Evolutionary conservation across 2,113 vertebrate species (phyloP).

Genomic region (Numenius arquata): DNA sequence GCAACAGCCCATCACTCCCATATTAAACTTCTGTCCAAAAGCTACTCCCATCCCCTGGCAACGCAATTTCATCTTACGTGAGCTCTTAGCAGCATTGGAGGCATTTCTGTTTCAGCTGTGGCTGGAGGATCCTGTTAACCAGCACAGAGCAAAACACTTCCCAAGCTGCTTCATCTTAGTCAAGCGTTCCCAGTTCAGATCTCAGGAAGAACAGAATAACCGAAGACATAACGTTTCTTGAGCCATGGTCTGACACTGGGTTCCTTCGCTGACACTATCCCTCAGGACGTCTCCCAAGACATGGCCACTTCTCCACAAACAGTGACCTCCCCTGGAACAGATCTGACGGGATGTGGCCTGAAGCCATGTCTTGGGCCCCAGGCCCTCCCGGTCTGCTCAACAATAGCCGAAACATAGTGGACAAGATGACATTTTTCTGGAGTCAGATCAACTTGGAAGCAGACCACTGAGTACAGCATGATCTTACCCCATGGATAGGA

Average conservation of each 20-base stretch:
- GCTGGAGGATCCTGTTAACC: background rate
- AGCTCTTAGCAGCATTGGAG: background rate
- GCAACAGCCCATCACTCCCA: background rate
- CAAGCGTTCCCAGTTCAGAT: background rate
- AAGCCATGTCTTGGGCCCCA: fast-evolving
- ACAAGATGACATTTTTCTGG: background rate
- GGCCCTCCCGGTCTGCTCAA: background rate
- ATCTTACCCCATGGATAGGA: background rate
- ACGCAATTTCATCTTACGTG: background rate
- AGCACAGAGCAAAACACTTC: background rate
- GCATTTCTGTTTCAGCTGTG: background rate
- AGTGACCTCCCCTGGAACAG: fast-evolving
- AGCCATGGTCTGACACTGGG: background rate
- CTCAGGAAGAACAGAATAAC: background rate
- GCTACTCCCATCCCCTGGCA: background rate
- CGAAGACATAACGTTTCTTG: background rate
- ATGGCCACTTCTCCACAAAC: background rate
- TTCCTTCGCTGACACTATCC: background rate
- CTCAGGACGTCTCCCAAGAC: background rate
- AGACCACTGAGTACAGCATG: background rate
- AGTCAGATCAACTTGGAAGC: background rate
- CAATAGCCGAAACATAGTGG: background rate
- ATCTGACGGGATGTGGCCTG: background rate
- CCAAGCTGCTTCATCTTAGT: background rate
- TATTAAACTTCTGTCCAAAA: background rate